These are phyloP conservation scores for Mus musculus DNA, from an alignment of 2,113 vertebrate genomes.

Conservation along the genomic window DNA sequence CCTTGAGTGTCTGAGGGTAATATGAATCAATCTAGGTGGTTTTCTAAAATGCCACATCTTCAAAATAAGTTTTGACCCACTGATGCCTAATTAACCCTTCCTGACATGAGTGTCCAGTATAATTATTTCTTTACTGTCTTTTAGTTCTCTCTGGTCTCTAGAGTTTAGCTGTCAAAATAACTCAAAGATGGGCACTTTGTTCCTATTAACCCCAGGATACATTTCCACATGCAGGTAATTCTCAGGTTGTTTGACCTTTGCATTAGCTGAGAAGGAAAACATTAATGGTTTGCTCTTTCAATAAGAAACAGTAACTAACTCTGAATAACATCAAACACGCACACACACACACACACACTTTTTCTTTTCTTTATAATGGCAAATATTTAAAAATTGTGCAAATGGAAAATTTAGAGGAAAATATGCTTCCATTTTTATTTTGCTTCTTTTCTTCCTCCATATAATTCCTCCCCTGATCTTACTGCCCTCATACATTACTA, in stretches of 20 bases:
- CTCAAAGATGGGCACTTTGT: slow-evolving; percentile 60
- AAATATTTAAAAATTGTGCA: slow-evolving; percentile 38
- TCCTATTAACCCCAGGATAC: slow-evolving; percentile 60
- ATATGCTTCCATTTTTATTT: not conserved
- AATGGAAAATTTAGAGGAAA: slow-evolving; percentile 20
- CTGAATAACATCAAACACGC: not conserved
- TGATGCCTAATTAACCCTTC: slow-evolving; percentile 77
- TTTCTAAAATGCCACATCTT: slow-evolving; percentile 75
- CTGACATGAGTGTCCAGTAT: slow-evolving; percentile 65
- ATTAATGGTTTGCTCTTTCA: slow-evolving; percentile 10
- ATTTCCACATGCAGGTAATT: slow-evolving; percentile 49
- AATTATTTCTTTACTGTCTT: slow-evolving; percentile 70
- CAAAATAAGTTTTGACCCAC: slow-evolving; percentile 66
- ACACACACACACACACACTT: not conserved
- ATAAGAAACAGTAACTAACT: slow-evolving; percentile 36
- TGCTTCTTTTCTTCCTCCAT: not conserved
- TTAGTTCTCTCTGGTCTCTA: slow-evolving; percentile 61
- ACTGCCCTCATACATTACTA: not conserved
- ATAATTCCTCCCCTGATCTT: not conserved
- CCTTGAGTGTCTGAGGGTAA: slow-evolving; percentile 64
- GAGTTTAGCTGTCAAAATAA: slow-evolving; percentile 68
- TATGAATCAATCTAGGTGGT: slow-evolving; percentile 64
- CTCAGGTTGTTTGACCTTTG: slow-evolving; percentile 60
- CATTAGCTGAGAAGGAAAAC: slow-evolving; percentile 49
- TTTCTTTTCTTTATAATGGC: not conserved